Conservation (phyloP, 2,797 vertebrate species). For the Glyptemys insculpta region DNA sequence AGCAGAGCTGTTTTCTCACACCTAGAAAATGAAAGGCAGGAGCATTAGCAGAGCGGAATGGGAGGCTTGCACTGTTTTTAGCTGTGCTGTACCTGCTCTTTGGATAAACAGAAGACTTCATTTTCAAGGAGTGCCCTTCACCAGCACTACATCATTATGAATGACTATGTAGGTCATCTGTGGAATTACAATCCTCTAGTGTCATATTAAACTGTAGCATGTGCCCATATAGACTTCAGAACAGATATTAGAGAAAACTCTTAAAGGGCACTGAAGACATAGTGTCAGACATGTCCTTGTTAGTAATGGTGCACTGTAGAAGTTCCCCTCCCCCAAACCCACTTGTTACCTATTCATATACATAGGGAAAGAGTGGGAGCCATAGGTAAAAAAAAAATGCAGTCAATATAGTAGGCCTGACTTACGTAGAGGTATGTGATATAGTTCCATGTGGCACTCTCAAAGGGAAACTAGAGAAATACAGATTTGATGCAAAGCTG, state of each 20-base stretch:
- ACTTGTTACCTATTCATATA: background rate
- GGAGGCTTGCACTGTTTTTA: background rate
- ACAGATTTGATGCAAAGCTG: background rate
- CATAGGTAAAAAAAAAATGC: background rate
- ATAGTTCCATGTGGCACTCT: background rate
- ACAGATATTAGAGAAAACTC: background rate
- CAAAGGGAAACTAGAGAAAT: background rate
- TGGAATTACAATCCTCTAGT: background rate
- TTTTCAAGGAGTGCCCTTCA: background rate
- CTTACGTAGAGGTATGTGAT: background rate
- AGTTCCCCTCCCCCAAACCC: background rate
- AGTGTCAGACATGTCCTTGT: background rate
- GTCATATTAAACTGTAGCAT: background rate
- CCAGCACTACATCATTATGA: background rate
- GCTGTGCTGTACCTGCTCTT: background rate
- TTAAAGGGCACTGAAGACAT: background rate
- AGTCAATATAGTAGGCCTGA: fast-evolving
- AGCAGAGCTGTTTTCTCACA: background rate
- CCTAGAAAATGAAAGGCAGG: background rate
- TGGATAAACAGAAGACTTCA: background rate
- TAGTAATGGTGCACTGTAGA: background rate
- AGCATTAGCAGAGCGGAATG: background rate
- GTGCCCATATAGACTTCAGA: background rate
- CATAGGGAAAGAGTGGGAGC: fast-evolving
- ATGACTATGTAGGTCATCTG: background rate